Conservation (phyloP, 2,888 invertebrate genomes). For the Rhodophaea formosa region DNA sequence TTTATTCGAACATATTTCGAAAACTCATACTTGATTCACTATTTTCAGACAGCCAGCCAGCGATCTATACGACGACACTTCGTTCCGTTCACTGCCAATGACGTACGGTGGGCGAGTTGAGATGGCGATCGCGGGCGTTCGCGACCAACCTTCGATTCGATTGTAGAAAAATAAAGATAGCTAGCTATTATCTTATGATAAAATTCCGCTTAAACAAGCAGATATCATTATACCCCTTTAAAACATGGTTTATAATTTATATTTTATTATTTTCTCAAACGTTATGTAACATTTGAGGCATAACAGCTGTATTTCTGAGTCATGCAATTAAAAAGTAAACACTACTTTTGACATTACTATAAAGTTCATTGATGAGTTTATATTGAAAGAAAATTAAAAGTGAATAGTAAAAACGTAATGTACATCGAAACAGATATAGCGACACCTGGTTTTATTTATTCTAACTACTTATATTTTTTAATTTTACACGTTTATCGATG, state of each 20-base stretch:
- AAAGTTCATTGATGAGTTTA: background rate
- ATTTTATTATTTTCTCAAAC: constrained; percentile 32
- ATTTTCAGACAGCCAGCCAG: constrained; percentile 78
- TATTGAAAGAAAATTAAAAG: background rate
- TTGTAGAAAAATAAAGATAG: constrained; percentile 12
- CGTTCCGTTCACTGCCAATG: constrained; percentile 78
- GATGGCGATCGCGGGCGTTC: constrained; percentile 41
- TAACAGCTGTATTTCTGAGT: constrained; percentile 13
- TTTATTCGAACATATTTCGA: constrained; percentile 80
- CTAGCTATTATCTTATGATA: background rate
- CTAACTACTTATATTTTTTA: background rate
- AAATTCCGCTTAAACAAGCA: background rate
- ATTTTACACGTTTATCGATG: background rate
- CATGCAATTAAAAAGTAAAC: constrained; percentile 13
- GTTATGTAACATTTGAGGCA: constrained; percentile 27
- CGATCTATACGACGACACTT: constrained; percentile 78
- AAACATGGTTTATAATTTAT: background rate
- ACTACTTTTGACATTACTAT: background rate
- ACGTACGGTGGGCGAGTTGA: constrained; percentile 46
- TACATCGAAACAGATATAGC: background rate
- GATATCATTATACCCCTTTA: background rate
- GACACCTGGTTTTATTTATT: background rate
- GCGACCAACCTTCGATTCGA: constrained; percentile 44
- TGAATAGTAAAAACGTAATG: background rate
- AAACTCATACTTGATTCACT: constrained; percentile 80